phyloP scores from a whole-genome alignment of 1,140 invertebrate genomes.

The Bombus sibiricus region DNA sequence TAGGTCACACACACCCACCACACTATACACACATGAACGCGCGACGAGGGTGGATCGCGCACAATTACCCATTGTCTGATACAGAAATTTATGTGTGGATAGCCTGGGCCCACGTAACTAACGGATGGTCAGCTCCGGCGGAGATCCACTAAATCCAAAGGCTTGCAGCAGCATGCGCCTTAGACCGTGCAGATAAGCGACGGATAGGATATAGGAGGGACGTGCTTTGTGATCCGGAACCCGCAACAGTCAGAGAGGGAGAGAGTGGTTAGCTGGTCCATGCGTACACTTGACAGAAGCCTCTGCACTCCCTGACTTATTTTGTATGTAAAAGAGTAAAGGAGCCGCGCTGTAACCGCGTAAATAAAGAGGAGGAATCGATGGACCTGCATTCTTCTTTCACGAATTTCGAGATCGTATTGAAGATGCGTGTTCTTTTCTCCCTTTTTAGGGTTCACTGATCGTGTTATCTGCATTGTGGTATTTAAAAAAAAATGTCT shows the following conservation, averaged over 20 bases:
- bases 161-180: conserved; percentile 73
- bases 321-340: conserved; percentile 42
- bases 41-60: conserved; percentile 75
- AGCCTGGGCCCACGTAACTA: conserved; percentile 77
- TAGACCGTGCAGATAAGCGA: conserved; percentile 78
- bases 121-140: conserved; percentile 70
- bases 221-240: conserved; percentile 80
- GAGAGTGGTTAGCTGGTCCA: conserved; percentile 16
- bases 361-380: conserved; percentile 6
- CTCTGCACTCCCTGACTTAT: background rate
- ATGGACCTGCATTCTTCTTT: background rate
- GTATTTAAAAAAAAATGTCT: too few species aligned
- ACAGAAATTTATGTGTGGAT: conserved; percentile 82
- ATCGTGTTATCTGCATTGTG: background rate
- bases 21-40: conserved; percentile 15
- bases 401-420: background rate
- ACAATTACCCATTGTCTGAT: conserved; percentile 83
- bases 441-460: background rate
- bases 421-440: background rate
- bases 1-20: conserved; percentile 39
- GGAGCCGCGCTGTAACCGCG: background rate
- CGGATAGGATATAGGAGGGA: conserved; percentile 64
- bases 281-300: conserved; percentile 41
- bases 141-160: conserved; percentile 78
- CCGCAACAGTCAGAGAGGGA: conserved; percentile 18